Evolutionary conservation across 1,140 invertebrate species (phyloP), one percentile per base, ranked within the genome.

Genomic region (Brachionus rubens): DNA sequence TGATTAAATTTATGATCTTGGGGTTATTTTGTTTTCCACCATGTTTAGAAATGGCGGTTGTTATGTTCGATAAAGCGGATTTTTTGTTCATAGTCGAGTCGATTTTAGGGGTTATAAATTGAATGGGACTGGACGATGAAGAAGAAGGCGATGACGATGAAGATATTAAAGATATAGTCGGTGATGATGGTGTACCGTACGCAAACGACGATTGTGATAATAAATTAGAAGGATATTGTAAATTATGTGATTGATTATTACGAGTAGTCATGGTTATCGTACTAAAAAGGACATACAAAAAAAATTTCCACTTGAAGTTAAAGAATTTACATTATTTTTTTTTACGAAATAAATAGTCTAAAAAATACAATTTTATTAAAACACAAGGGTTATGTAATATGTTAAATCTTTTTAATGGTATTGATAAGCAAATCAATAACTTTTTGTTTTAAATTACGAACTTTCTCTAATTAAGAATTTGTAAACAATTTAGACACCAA

Each of bases 51-150:
- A 72, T 48, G 3, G 46, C 50, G 12, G 68, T 28, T 2, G 43
- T 50, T 16, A 72, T 72, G 46, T 72, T 72, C 7, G 68, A 50
- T 26, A 72, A 28, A 9, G 68, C 68, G 5, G 68, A 50, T 54
- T 72, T 72, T 50, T 48, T 48, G 43, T 26, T 70, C 47, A 48
- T 50, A 36, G 48, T 54, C 48, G 48, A 50, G 16, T 19, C 24
- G 3, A 19, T 50, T 50, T 19, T 19, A 50, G 24, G 6, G 3
- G 24, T 50, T 50, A 19, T 50, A 48, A 72, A 50, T 21, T 36
- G 30, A 6, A 72, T 50, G 6, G 68, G 50, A 33, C 68, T 72
- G 0, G 30, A 36, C 3, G 68, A 54, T 12, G 68, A 52, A n/a
- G 26, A 40, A 16, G 68, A 72, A 21, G 46, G 30, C 30, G 43